Evolutionary conservation across 2,888 invertebrate genomes (phyloP), one percentile per base, ranked within the genome.

Genomic region (Empis livida): DNA sequence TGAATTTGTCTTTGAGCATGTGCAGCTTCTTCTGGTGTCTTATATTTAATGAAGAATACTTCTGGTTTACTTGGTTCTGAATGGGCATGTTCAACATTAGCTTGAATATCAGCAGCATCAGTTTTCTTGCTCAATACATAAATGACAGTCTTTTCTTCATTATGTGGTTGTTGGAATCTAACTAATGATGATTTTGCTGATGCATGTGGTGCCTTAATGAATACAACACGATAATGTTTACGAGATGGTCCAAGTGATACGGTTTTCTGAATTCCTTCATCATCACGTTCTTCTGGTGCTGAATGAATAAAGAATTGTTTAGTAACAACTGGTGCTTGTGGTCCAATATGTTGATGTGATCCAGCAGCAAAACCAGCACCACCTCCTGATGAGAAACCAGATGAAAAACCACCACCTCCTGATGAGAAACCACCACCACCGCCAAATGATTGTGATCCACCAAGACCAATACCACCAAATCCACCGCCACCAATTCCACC

Each of bases 31-130:
- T 67, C 67, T 31, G 60, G 57, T 43, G 67, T 69, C 59, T 65
- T 69, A 58, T 69, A 69, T 55, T 69, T 69, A 55, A 69, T 67
- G 58, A 69, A 69, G 62, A 67, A 69, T 37, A 69, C 68, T 54
- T 69, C 69, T 16, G 69, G 69, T 52, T 69, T 69, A 55, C 58
- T 60, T 47, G 65, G 67, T 37, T 62, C 57, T 13, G 59, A 52
- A 27, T 61, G 54, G 39, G 61, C 61, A 46, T 66, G 67, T 38
- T 65, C 49, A 4, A 67, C 61, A 51, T 66, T 61, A 10, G 68
- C 62, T 10, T 67, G 59, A 9, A 68, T 54, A 37, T 67, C 65
- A 45, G 60, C 50, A 16, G 57, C 54, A 42, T 68, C 67, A 47
- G 59, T 54, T 55, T 69, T 69, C 59, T 67, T 67, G 56, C 59